phyloP scores from a whole-genome alignment of 2,113 vertebrate species.

The Corapipo altera region DNA sequence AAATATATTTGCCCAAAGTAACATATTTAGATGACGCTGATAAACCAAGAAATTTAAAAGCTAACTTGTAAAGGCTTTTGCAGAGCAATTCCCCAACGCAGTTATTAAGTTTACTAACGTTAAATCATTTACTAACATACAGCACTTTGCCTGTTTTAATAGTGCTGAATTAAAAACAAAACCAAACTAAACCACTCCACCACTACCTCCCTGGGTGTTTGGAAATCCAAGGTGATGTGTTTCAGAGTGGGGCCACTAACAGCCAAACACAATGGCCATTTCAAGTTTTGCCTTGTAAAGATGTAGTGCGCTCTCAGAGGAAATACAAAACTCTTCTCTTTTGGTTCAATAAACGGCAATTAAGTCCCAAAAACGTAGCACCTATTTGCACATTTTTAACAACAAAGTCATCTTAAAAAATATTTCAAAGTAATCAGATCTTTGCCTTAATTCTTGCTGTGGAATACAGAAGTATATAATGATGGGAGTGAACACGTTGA shows the following conservation, averaged over 20 bases:
- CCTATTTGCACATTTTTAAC: background rate
- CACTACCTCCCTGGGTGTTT: background rate
- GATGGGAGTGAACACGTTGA: background rate
- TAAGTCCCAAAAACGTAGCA: background rate
- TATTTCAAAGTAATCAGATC: background rate
- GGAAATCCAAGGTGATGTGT: background rate
- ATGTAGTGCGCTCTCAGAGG: background rate
- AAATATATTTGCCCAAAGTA: background rate
- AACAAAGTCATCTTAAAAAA: background rate
- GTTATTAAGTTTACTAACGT: background rate
- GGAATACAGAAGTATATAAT: background rate
- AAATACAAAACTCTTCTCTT: background rate
- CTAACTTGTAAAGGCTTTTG: background rate
- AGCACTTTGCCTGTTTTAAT: background rate
- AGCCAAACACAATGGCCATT: background rate
- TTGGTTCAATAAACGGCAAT: background rate
- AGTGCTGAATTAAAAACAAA: background rate
- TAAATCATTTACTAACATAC: background rate
- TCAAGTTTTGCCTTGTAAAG: background rate
- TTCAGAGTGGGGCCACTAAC: background rate
- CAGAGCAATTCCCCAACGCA: background rate
- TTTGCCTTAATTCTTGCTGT: background rate
- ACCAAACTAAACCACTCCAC: background rate
- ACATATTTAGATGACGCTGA: background rate
- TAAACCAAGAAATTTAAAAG: background rate